A percentile compares a stretch with the other conserved stretches of the same genome.
Conservation (phyloP, 2,888 invertebrate species). For the Julus scanicus region DNA sequence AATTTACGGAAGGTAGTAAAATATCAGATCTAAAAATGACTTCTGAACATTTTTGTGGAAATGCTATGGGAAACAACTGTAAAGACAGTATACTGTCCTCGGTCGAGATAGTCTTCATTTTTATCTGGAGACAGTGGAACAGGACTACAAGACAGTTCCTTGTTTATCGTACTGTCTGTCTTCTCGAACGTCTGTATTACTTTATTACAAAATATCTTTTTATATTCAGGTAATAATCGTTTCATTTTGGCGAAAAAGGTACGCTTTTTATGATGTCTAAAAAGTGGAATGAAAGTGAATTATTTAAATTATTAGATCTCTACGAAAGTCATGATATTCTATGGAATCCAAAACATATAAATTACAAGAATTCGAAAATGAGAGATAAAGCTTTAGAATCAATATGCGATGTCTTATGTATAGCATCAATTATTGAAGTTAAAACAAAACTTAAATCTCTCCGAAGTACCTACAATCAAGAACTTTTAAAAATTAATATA, state of each 20-base stretch:
- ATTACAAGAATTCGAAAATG: conserved; percentile 26
- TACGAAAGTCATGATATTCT: conserved; percentile 39
- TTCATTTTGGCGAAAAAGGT: not conserved
- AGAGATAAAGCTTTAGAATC: conserved; percentile 17
- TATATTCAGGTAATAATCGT: not conserved
- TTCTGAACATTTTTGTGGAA: not conserved
- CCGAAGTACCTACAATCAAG: conserved; percentile 46
- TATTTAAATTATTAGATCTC: conserved; percentile 18
- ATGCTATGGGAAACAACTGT: not conserved
- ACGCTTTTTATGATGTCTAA: not conserved
- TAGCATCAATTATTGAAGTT: conserved; percentile 6
- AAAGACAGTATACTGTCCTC: not conserved
- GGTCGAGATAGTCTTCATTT: not conserved
- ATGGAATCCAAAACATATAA: conserved; percentile 25
- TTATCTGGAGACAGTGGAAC: conserved; percentile 44
- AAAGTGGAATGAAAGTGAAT: conserved; percentile 41
- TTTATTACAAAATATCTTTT: not conserved
- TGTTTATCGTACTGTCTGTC: conserved; percentile 21
- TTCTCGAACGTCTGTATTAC: not conserved
- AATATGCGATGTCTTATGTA: conserved; percentile 7
- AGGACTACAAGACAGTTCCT: conserved; percentile 43
- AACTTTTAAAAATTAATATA: conserved; percentile 45
- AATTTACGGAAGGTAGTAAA: not conserved
- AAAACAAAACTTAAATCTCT: conserved; percentile 17
- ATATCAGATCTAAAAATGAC: not conserved